Evolutionary conservation across 2,113 vertebrate species (phyloP).

Genomic region (Lota lota): DNA sequence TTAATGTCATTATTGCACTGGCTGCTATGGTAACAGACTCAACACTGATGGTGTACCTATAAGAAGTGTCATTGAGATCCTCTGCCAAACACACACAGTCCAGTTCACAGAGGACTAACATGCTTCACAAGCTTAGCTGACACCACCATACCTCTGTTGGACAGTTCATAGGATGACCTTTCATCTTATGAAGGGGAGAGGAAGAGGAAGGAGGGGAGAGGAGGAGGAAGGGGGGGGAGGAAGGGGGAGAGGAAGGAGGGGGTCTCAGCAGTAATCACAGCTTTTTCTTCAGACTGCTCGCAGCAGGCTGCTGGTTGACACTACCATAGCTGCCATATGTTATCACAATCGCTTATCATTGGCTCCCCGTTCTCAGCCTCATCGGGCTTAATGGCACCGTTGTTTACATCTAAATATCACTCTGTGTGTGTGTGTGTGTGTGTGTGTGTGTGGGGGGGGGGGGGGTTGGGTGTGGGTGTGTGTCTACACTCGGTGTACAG

Average conservation of each 20-base stretch:
- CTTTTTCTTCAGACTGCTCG: constrained; percentile 31
- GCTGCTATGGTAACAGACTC: too few relatives aligned
- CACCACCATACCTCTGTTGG: too few relatives aligned
- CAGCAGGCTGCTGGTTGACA: constrained; percentile 28
- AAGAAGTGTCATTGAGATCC: too few relatives aligned
- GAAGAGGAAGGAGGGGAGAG: too few relatives aligned
- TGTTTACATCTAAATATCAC: constrained; percentile 40
- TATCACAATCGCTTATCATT: constrained; percentile 53
- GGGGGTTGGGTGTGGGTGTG: not conserved
- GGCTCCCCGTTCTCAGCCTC: constrained; percentile 28
- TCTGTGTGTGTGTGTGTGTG: not conserved
- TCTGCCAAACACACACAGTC: too few relatives aligned
- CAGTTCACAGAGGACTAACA: too few relatives aligned
- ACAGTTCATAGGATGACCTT: too few relatives aligned
- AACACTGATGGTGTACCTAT: too few relatives aligned
- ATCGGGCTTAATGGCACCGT: constrained; percentile 32
- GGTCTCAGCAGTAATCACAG: constrained; percentile 35
- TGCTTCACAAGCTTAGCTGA: too few relatives aligned
- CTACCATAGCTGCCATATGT: constrained; percentile 47
- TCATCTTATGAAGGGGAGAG: too few relatives aligned
- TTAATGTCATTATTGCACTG: too few relatives aligned
- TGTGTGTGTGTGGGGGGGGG: not conserved
- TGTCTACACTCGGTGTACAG: not conserved
- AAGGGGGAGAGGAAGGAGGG: not conserved
- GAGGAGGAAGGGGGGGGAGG: too few relatives aligned